Base-by-base conservation (phyloP, 2,888 invertebrate genomes). In the Phymatocera aterrima region DNA sequence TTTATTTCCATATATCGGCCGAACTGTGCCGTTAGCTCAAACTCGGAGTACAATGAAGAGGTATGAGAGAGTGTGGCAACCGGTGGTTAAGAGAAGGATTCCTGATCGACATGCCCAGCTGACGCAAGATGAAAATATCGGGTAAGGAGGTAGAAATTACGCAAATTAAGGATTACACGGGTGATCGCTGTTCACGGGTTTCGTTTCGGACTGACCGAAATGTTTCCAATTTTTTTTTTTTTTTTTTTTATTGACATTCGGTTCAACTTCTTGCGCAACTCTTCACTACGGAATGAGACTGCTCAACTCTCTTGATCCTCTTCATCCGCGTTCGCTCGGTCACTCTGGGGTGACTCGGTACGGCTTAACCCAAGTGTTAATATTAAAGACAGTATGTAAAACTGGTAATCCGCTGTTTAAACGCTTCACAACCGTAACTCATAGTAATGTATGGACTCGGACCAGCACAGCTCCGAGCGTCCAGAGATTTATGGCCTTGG, bases 381-480 rank as follows among this genome's bases (percentile, higher is more conserved):
- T 86, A 88, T 87, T 85, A 85, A 85, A 87, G 85, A 87, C 85
- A 87, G 88, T 87, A 88, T 89, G 88, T 88, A 88, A 89, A 88
- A 88, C 84, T 86, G 85, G 86, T 89, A 89, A 89, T 88, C 88
- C 87, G 88, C 88, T 89, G 88, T 89, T 89, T 88, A 89, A 89
- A 89, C 88, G 88, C 87, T 88, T 88, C 88, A 88, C 87, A 87
- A 87, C 86, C 89, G 88, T 89, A 88, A 89, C 87, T 89, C 89
- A 88, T 88, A 85, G 87, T 89, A 88, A 89, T 88, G 87, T 89
- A 89, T 89, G 89, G 87, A 88, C 85, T 87, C 85, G 75, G 72
- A 57, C 83, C 84, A 28, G 79, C 81, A 82, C 83, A 84, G 84
- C 86, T 84, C 85, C 81, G 84, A 84, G 84, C 85, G 82, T 84